A percentile compares a stretch with the other conserved stretches of the same genome.
Evolutionary conservation across 2,888 invertebrate species (phyloP).

Genomic region (Eudasyphora cyanicolor): DNA sequence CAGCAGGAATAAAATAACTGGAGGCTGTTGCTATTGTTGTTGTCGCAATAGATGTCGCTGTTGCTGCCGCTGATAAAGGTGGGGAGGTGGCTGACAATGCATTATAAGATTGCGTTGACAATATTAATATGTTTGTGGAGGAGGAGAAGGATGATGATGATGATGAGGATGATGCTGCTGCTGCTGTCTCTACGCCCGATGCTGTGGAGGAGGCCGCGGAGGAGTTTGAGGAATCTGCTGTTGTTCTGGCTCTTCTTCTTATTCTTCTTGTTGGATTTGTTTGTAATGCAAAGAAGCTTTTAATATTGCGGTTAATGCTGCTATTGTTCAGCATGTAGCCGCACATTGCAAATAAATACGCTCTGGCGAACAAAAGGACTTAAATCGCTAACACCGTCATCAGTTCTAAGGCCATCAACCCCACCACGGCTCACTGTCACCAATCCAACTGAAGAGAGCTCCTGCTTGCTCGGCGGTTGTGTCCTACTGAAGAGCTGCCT

Average conservation of each 20-base stretch:
- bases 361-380: background rate
- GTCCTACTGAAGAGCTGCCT: background rate
- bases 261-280: background rate
- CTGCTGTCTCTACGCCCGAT: background rate
- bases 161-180: background rate
- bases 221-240: too few species aligned
- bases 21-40: background rate
- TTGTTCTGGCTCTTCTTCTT: background rate
- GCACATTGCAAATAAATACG: slow-evolving; percentile 58
- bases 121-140: too few species aligned
- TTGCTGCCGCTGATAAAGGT: background rate
- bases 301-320: slow-evolving; percentile 63
- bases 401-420: background rate
- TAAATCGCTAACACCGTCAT: background rate
- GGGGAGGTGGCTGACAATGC: background rate
- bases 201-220: too few species aligned
- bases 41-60: background rate
- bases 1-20: slow-evolving; percentile 29
- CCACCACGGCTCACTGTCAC: background rate
- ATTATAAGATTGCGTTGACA: slow-evolving; percentile 9
- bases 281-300: slow-evolving; percentile 41
- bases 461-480: background rate
- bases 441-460: background rate
- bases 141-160: slow-evolving; percentile 32
- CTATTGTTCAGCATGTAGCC: slow-evolving; percentile 63